Percentiles rank a stretch among this genome's conserved stretches.
Evolutionary conservation across 1,140 invertebrate genomes (phyloP).

Genomic region (Zaprionus tsacasi): DNA sequence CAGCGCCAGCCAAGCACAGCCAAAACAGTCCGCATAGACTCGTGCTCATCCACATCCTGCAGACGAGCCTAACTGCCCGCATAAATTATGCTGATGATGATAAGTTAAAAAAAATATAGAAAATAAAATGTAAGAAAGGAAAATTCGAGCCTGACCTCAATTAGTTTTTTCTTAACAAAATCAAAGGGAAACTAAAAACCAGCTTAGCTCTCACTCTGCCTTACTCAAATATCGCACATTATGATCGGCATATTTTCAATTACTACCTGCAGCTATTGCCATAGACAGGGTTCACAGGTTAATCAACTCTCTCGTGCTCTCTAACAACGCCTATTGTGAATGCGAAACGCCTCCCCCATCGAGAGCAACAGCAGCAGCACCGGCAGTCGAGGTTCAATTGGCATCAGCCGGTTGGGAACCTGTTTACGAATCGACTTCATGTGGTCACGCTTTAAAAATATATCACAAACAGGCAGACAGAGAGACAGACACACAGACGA

Average conservation of each 20-base stretch:
- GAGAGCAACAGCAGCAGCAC: constrained; percentile 6
- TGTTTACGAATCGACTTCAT: constrained; percentile 47
- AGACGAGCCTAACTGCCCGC: constrained; percentile 12
- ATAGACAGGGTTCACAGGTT: constrained; percentile 32
- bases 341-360: constrained; percentile 28
- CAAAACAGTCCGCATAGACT: constrained; percentile 3
- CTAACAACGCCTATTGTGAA: constrained; percentile 9
- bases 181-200: background rate
- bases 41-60: constrained; percentile 16
- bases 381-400: constrained; percentile 39
- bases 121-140: background rate
- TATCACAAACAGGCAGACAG: constrained; percentile 17
- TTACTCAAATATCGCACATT: background rate
- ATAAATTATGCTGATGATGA: constrained; percentile 36
- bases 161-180: background rate
- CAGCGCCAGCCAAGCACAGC: constrained; percentile 38
- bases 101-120: background rate
- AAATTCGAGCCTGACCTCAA: background rate
- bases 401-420: constrained; percentile 33
- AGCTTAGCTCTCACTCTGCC: background rate
- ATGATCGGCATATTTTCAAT: background rate
- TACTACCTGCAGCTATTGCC: constrained; percentile 4
- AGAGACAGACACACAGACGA: background rate
- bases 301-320: no score
- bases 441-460: constrained; percentile 81